Evolutionary conservation across 2,113 vertebrate species (phyloP), one percentile per base, ranked within the genome.

Genomic region (Elephas maximus): DNA sequence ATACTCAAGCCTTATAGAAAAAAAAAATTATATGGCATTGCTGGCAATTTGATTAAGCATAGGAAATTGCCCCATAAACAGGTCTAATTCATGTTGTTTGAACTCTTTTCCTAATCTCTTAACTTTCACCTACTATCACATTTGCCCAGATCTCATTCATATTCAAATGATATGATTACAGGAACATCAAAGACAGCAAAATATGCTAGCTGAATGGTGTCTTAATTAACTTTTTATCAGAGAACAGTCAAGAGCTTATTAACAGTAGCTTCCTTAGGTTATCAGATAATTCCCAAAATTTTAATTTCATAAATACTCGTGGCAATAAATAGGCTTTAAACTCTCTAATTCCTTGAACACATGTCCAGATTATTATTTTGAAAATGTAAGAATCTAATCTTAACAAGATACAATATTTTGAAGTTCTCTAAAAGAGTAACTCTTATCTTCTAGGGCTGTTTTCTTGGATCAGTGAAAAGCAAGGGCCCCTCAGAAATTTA

Each of bases 141-240:
- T 78, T 73, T 62, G 8, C 2, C 37, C 15, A 41, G n/a, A 84
- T 30, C 24, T 11, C 71, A 8, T 45, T 78, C 7, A 15, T 6
- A 69, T 45, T 17, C 11, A 63, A 82, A 69, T 30, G 33, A 63
- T 65, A 63, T 3, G 28, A 85, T 80, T 82, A 11, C 2, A 3
- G 7, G 9, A 65, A 81, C 11, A 77, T 78, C 48, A 94, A 51
- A 73, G 76, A 45, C 8, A 91, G 6, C 1, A 10, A 73, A 12
- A 21, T 48, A 78, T 53, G 37, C 62, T 57, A 30, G 7, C 10
- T 67, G 26, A 90, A 17, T 74, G 5, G 74, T 53, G 6, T n/a
- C 80, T 51, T 73, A 89, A 97, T 93, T 86, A 95, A 78, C 9
- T 78, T 91, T 86, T 73, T 26, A 63, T 60, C 82, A 63, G 60